Conservation (phyloP, 1,140 invertebrate genomes). For the Drosophila guanche region DNA sequence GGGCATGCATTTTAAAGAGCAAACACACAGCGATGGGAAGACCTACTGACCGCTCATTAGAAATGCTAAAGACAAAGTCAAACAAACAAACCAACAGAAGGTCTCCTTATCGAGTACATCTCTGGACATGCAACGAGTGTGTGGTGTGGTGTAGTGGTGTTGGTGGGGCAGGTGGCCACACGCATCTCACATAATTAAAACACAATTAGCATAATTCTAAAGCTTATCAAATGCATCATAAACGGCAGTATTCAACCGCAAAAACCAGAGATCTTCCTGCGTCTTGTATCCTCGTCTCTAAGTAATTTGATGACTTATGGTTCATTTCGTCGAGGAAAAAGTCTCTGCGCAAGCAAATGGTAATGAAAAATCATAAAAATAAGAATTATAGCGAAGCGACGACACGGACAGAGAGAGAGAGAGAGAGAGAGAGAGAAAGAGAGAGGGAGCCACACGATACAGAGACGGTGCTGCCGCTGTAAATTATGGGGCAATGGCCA, state of each 20-base stretch:
- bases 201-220: conserved; percentile 65
- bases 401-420: conserved; percentile 4
- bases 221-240: conserved; percentile 65
- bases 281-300: conserved; percentile 9
- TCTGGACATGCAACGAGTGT: too few species aligned
- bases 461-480: conserved; percentile 30
- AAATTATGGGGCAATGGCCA: conserved; percentile 43
- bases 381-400: conserved; percentile 53
- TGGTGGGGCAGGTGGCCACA: conserved; percentile 31
- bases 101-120: too few species aligned
- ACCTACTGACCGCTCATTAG: too few species aligned
- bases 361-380: conserved; percentile 69
- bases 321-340: conserved; percentile 21
- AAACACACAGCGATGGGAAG: too few species aligned
- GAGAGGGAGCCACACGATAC: too few species aligned
- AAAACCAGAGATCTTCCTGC: neutral
- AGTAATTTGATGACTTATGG: conserved; percentile 68
- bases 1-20: too few species aligned
- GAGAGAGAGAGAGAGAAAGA: too few species aligned
- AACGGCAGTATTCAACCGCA: conserved; percentile 55
- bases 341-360: conserved; percentile 39
- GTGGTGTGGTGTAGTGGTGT: too few species aligned
- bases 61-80: too few species aligned
- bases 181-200: conserved; percentile 67
- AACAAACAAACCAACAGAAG: too few species aligned